phyloP scores from a whole-genome alignment of 2,113 vertebrate genomes.

The Calonectris borealis region DNA sequence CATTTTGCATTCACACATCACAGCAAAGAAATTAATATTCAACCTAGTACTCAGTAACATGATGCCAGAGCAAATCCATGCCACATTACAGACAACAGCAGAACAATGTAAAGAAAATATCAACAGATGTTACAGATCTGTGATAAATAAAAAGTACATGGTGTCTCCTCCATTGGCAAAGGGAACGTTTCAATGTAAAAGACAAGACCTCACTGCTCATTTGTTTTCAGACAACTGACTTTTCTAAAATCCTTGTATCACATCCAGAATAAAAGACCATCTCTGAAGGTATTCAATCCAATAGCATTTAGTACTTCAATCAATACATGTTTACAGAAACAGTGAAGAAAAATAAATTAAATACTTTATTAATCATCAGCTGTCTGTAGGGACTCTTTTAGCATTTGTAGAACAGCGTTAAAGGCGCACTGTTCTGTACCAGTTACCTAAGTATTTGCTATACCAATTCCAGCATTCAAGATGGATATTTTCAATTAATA shows the following conservation, averaged over 20 bases:
- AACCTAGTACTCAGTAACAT: not conserved
- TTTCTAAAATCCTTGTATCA: not conserved
- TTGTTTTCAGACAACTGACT: not conserved
- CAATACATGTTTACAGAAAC: not conserved
- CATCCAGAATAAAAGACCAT: not conserved
- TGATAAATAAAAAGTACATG: not conserved
- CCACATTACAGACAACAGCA: not conserved
- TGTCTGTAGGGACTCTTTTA: not conserved
- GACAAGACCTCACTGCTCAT: not conserved
- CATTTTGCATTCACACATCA: not conserved
- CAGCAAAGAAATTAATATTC: not conserved
- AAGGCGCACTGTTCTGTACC: not conserved
- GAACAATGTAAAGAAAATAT: not conserved
- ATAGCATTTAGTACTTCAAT: not conserved
- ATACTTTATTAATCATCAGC: not conserved
- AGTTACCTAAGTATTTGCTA: not conserved
- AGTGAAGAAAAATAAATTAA: not conserved
- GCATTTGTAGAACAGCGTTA: not conserved
- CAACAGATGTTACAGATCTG: not conserved
- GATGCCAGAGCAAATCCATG: not conserved
- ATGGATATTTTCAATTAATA: not conserved
- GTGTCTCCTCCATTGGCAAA: not conserved
- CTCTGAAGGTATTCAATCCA: not conserved
- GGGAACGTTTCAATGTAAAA: not conserved
- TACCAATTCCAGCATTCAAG: not conserved